Evolutionary conservation across 2,888 invertebrate genomes (phyloP).

Genomic region (Chorisops tibialis): DNA sequence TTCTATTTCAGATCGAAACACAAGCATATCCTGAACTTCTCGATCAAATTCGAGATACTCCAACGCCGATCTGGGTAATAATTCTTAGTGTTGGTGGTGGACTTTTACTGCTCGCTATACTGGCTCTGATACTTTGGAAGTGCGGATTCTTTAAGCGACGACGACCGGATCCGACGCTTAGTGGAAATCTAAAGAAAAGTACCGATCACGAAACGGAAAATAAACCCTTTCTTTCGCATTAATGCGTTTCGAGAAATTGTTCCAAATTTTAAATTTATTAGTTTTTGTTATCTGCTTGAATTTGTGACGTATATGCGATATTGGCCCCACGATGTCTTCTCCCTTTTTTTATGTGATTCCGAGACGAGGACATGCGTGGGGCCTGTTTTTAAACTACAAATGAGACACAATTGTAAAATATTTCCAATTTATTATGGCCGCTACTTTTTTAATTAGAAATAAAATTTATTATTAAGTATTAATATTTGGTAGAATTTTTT

Average conservation of each 20-base stretch:
- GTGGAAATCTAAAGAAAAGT: constrained; percentile 75
- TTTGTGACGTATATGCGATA: constrained; percentile 1
- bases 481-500: no score
- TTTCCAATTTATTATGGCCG: no score
- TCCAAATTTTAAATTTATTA: no score
- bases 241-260: not conserved
- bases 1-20: constrained; percentile 67
- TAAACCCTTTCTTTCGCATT: constrained; percentile 57
- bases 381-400: not conserved
- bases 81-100: constrained; percentile 80
- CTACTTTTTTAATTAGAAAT: no score
- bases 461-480: no score
- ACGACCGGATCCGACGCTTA: constrained; percentile 77
- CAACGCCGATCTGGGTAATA: constrained; percentile 84
- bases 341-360: not conserved
- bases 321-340: constrained; percentile 23
- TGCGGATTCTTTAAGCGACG: constrained; percentile 87
- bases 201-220: constrained; percentile 55
- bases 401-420: no score
- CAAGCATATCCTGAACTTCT: constrained; percentile 78
- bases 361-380: constrained; percentile 10
- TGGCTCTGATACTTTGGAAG: constrained; percentile 81
- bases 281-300: not conserved
- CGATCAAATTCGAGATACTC: constrained; percentile 68
- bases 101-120: constrained; percentile 72